These are phyloP conservation scores for Candoia aspera DNA, from an alignment of 2,113 vertebrate genomes.

Conservation along the genomic window DNA sequence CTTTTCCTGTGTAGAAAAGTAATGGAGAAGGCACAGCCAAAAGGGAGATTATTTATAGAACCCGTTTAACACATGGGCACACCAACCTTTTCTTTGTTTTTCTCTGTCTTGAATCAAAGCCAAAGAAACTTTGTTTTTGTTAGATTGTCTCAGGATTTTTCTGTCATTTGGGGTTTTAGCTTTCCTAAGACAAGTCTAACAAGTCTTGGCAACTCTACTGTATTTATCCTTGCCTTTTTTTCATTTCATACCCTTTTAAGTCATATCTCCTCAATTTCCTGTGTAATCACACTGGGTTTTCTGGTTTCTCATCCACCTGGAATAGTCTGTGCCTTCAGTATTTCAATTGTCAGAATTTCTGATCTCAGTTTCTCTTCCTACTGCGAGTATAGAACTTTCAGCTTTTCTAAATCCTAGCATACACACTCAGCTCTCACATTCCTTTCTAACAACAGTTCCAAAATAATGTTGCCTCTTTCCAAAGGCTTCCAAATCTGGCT, in stretches of 20 bases:
- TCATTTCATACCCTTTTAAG: not conserved
- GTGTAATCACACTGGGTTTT: not conserved
- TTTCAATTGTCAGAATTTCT: not conserved
- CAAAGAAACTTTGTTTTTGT: not conserved
- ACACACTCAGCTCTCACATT: not conserved
- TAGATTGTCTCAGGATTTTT: not conserved
- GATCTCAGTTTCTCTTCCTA: not conserved
- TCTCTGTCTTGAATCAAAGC: not conserved
- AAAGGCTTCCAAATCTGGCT: not conserved
- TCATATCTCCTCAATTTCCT: not conserved
- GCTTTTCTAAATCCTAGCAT: not conserved
- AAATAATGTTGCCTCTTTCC: not conserved
- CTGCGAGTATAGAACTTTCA: not conserved
- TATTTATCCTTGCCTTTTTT: not conserved
- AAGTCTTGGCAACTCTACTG: not conserved
- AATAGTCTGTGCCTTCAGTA: not conserved
- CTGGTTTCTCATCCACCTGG: not conserved
- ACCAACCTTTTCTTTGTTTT: not conserved
- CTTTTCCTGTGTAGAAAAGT: not conserved
- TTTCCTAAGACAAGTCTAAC: too few relatives aligned
- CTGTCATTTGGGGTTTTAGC: not conserved
- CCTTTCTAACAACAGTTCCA: not conserved
- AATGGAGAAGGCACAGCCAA: not conserved
- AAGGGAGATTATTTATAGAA: not conserved
- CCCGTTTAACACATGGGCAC: not conserved